A percentile compares a stretch with the other conserved stretches of the same genome.
Evolutionary conservation across 2,113 vertebrate genomes (phyloP).

Genomic region (Micronycteris hirsuta): DNA sequence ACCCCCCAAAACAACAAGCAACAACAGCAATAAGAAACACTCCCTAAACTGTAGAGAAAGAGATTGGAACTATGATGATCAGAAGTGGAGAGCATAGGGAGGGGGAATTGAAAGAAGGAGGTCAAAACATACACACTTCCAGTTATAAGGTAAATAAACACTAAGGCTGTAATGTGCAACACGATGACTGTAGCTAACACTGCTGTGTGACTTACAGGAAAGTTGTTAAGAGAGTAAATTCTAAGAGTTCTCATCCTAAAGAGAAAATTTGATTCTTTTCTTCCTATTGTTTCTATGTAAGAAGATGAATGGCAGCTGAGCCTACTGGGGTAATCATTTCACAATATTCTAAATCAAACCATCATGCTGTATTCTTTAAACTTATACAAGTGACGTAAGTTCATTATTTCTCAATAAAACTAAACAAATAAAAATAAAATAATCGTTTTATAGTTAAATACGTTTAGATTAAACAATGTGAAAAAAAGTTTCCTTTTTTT

Average conservation of each 20-base stretch:
- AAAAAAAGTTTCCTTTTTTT: not conserved
- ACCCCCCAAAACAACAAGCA: not conserved
- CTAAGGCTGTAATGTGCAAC: not conserved
- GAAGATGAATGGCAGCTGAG: not conserved
- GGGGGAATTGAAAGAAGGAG: not conserved
- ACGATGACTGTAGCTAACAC: not conserved
- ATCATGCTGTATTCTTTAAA: not conserved
- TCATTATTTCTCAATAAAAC: not conserved
- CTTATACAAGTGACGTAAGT: not conserved
- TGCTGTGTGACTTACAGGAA: not conserved
- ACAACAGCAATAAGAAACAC: not conserved
- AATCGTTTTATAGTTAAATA: not conserved
- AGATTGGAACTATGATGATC: not conserved
- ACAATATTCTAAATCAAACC: not conserved
- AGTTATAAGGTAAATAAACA: not conserved
- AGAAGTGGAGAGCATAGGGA: not conserved
- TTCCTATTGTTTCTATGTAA: not conserved
- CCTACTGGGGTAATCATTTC: not conserved
- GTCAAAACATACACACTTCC: not conserved
- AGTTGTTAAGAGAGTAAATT: not conserved
- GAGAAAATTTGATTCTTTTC: not conserved
- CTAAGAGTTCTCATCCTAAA: not conserved
- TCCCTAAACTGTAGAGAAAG: not conserved
- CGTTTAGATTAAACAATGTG: not conserved
- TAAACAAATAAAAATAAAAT: not conserved